Base-by-base conservation (phyloP, 2,888 invertebrate species). In the Apamea anceps region DNA sequence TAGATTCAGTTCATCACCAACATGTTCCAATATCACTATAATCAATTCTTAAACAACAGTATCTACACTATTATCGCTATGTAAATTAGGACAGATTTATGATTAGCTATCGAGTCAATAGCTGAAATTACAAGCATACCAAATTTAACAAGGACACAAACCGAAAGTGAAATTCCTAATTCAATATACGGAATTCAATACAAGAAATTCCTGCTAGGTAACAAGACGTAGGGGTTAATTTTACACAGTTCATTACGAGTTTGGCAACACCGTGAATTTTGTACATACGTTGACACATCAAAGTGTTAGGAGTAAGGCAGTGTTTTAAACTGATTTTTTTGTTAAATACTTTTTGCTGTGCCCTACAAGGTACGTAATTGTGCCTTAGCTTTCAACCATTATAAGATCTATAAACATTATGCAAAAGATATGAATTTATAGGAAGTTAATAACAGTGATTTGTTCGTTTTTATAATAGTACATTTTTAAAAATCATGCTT, bases 131-230 rank as follows among this genome's bases (percentile, higher is more conserved):
- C 77, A 79, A 54, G 78, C 87, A 83, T 85, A 68, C 84, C 80
- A 71, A 72, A 75, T 66, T 77, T 82, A 88, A 83, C 85, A 74
- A 81, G 45, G 62, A 84, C 84, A 84, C 84, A 90, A 90, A 88
- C 87, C 77, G 81, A 86, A 88, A 90, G 88, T 90, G 88, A 90
- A 91, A 88, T 90, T 91, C 89, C 91, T 88, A 88, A 90, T 91
- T 85, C 89, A 80, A 87, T 89, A 86, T 87, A 87, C 80, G 88
- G 88, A 90, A 91, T 91, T 91, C 90, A 91, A 92, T 92, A 92
- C 92, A 72, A 87, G 84, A 88, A 87, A 91, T 92, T 91, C 91
- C 88, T 86, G 74, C 74, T 75, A 86, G 71, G 77, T 85, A 82
- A 86, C 82, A 86, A 89, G 89, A 88, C 88, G 88, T 87, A 75